Evolutionary conservation across 2,888 invertebrate genomes (phyloP), one percentile per base, ranked within the genome.

Genomic region (Himalopsyche anomala): DNA sequence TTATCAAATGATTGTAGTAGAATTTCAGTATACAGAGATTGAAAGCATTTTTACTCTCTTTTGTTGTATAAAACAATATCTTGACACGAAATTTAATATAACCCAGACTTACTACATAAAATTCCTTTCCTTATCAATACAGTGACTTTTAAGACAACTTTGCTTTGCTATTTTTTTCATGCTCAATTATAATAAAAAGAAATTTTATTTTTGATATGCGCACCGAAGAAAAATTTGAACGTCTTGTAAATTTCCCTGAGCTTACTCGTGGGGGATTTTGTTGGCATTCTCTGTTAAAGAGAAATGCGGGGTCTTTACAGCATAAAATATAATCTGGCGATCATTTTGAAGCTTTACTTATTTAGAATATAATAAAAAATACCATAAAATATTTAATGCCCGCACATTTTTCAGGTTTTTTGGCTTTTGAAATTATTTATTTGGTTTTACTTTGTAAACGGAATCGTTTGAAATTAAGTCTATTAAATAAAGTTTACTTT

Each of bases 391-490:
- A 74, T 74, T 74, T 74, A 74, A 74, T 36, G 74, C 74, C 74
- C 28, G 74, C 74, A 74, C 74, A 74, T 74, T 74, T 74, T 74
- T 74, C 74, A 38, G 74, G 74, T 74, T 74, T 69, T 62, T 74
- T 74, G 36, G 74, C 74, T 74, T 74, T 74, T 74, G 12, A 74
- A 74, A 74, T 74, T 74, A 74, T 74, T 74, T 74, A 74, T 74
- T 74, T 74, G 38, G 74, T 74, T 74, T 38, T 38, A 74, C 74
- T 74, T 74, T 74, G 38, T n/a, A 36, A 9, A 38, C 74, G 74
- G 74, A 74, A 74, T 74, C 74, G 74, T 74, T 74, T 74, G 74
- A 74, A 74, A 74, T 74, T 74, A 74, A 74, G 74, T 74, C 74
- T 38, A 74, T 74, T 74, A 74, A 74, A 74, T 74, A 74, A 74